Conservation (phyloP, 2,113 vertebrate genomes). For the Clarias magur region DNA sequence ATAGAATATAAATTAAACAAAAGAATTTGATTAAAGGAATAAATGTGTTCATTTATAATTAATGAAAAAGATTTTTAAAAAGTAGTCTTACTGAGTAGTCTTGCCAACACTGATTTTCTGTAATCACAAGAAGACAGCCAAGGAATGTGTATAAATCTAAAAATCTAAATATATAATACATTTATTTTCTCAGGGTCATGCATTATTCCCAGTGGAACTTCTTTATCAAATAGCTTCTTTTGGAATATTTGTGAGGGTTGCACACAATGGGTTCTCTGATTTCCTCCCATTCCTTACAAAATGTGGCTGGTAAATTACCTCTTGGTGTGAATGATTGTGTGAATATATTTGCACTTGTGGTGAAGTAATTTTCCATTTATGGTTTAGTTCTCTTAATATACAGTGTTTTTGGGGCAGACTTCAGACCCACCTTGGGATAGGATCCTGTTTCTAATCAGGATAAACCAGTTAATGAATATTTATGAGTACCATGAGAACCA, state of each 20-base stretch:
- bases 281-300: background rate
- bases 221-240: background rate
- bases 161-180: background rate
- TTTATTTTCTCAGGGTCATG: background rate
- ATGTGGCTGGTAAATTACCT: background rate
- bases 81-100: background rate
- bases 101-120: background rate
- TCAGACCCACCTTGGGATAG: background rate
- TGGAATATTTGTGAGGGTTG: background rate
- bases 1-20: background rate
- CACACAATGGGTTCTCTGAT: background rate
- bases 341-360: background rate
- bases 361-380: background rate
- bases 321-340: background rate
- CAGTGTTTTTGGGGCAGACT: background rate
- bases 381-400: background rate
- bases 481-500: background rate
- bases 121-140: background rate
- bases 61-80: no score
- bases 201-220: background rate
- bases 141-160: background rate
- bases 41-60: background rate
- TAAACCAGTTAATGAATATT: background rate
- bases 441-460: background rate
- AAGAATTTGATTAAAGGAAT: background rate